phyloP scores from a whole-genome alignment of 2,797 vertebrate species.

The Discoglossus pictus region DNA sequence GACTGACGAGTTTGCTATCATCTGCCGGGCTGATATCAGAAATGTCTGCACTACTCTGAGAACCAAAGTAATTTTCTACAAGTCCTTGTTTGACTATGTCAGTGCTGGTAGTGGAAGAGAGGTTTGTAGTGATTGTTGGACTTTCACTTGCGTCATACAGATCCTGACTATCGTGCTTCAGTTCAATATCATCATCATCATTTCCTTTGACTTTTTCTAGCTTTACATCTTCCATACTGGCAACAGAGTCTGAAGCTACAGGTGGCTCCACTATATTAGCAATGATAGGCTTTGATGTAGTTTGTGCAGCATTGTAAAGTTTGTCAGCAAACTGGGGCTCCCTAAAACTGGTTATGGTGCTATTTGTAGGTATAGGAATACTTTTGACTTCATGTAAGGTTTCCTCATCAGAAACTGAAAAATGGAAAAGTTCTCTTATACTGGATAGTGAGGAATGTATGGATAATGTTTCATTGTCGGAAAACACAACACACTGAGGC shows the following conservation, averaged over 20 bases:
- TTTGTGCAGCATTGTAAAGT: conserved; percentile 49
- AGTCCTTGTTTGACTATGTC: conserved; percentile 94
- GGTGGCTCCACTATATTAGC: conserved; percentile 60
- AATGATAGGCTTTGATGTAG: conserved; percentile 56
- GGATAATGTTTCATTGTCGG: conserved; percentile 60
- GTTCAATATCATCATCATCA: conserved; percentile 48
- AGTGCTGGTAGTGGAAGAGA: conserved; percentile 81
- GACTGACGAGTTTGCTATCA: conserved; percentile 68
- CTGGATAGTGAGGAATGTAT: conserved; percentile 63
- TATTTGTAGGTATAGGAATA: conserved; percentile 54
- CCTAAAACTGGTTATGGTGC: conserved; percentile 53
- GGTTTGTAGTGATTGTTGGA: conserved; percentile 68
- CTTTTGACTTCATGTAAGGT: conserved; percentile 55
- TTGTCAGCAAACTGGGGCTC: conserved; percentile 55
- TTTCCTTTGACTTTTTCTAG: conserved; percentile 56
- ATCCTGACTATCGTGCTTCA: conserved; percentile 56
- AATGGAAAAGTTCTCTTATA: conserved; percentile 60
- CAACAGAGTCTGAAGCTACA: conserved; percentile 62
- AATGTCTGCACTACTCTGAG: conserved; percentile 81
- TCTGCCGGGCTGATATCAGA: conserved; percentile 82
- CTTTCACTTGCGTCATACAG: conserved; percentile 65
- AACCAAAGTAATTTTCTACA: conserved; percentile 96
- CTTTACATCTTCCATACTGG: conserved; percentile 49
- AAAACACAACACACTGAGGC: conserved; percentile 79
- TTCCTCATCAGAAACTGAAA: conserved; percentile 62